These are phyloP conservation scores for Coremacera marginata DNA, from an alignment of 2,888 invertebrate genomes.

Conservation along the genomic window DNA sequence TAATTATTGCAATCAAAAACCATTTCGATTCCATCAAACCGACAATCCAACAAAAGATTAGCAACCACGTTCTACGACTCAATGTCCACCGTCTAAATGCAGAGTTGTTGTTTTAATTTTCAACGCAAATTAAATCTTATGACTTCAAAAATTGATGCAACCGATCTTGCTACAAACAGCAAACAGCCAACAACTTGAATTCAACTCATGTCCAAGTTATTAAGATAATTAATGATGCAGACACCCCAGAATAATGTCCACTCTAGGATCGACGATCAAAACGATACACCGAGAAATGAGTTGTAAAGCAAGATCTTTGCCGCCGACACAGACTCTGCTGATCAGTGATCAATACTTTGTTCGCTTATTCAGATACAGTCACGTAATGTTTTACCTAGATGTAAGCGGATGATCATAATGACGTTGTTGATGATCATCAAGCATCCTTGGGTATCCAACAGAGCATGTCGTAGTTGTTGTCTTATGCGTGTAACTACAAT, in stretches of 20 bases:
- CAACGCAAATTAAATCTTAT: slow-evolving; percentile 14
- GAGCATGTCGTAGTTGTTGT: slow-evolving; percentile 1
- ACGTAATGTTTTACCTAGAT: slow-evolving; percentile 33
- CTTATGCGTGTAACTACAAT: slow-evolving; percentile 65
- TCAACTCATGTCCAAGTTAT: slow-evolving; percentile 63
- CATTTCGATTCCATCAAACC: neutral
- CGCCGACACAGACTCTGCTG: slow-evolving; percentile 22
- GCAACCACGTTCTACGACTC: neutral
- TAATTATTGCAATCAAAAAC: slow-evolving; percentile 26
- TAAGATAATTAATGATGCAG: slow-evolving; percentile 66
- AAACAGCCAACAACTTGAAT: neutral
- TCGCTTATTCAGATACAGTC: slow-evolving; percentile 5
- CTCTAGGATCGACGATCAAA: slow-evolving; percentile 20
- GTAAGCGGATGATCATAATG: neutral
- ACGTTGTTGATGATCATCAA: slow-evolving; percentile 33
- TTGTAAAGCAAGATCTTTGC: neutral
- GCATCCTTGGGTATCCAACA: neutral
- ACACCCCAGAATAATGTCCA: slow-evolving; percentile 66
- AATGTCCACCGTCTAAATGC: neutral
- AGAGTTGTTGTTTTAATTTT: slow-evolving; percentile 26
- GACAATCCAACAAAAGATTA: neutral
- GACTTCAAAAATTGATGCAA: neutral
- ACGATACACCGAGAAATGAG: neutral
- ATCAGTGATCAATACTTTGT: slow-evolving; percentile 1
- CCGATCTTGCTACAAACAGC: slow-evolving; percentile 8